Evolutionary conservation across 2,113 vertebrate species (phyloP), one percentile per base, ranked within the genome.

Genomic region (Hippocampus barbouri): DNA sequence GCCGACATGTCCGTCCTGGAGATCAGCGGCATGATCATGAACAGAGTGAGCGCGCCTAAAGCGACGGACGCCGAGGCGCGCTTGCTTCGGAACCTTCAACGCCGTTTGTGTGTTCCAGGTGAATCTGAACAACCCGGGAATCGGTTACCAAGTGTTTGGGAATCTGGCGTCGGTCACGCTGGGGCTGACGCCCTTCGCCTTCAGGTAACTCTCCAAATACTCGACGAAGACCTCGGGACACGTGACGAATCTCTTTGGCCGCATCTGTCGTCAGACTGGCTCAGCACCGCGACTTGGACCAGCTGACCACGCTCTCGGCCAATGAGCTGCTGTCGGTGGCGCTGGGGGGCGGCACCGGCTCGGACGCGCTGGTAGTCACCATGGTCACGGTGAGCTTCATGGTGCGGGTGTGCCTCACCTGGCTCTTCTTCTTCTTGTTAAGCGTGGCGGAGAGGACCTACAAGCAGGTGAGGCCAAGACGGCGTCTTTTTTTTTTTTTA

Each of bases 21-120:
- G 89, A 98, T 99, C 92, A 99, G 97, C 65, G 97, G 97, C 30
- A 98, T 98, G 95, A 98, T 99, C 71, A 98, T 98, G 96, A 99
- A 99, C 90, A 92, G 93, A 86, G 97, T 98, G 75, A 95, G 94
- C 87, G 27, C 43, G 5, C 2, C 3, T 2, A 30, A 25, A 27
- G 20, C 30, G 1, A 1, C 21, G 14, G 1, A 1, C 21, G 14
- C 18, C 38, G 21, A 49, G 4, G 59, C 6, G 25, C 43, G 1
- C 14, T 16, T 20, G 1, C 10, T 16, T 12, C 1, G 27, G 14
- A 18, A 30, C 0, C 6, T 6, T 2, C 15, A 25, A 66, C 15
- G 12, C 7, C 8, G 18, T 10, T 16, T 45, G 20, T 11, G 6
- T 47, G 8, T 18, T 66, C 10, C 84, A 99, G 97, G 97, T 99